Evolutionary conservation across 2,888 invertebrate genomes (phyloP).

Genomic region (Ferrisia virgata): DNA sequence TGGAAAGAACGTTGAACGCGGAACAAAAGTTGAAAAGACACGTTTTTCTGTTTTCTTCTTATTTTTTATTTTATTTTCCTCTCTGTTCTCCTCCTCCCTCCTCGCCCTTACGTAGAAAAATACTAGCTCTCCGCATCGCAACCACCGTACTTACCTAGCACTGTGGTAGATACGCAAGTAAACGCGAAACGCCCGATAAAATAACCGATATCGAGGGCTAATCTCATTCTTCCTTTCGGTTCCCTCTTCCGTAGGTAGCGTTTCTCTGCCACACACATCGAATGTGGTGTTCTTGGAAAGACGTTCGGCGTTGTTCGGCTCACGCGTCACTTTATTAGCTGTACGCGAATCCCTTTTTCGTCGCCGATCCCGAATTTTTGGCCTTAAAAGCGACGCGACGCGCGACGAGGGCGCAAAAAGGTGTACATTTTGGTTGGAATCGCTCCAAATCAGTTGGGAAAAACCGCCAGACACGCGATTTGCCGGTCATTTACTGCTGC

Average conservation of each 20-base stretch:
- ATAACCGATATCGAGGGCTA: constrained; percentile 36
- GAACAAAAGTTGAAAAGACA: constrained; percentile 9
- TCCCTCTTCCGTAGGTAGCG: background rate
- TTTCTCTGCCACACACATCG: background rate
- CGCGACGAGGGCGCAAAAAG: background rate
- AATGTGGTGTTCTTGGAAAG: background rate
- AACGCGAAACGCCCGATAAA: background rate
- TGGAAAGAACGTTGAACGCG: background rate
- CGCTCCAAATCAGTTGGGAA: constrained; percentile 39
- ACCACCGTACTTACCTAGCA: background rate
- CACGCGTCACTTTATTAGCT: constrained; percentile 18
- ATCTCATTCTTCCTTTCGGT: constrained; percentile 12
- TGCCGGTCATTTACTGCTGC: constrained; percentile 33
- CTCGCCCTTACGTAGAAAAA: background rate
- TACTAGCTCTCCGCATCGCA: background rate
- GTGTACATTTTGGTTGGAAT: constrained; percentile 34
- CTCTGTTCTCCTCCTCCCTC: too few relatives aligned
- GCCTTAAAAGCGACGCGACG: background rate
- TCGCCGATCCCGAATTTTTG: too few relatives aligned
- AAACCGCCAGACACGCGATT: constrained; percentile 43
- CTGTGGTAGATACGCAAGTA: background rate
- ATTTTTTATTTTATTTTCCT: too few relatives aligned
- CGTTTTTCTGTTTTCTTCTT: constrained; percentile 1
- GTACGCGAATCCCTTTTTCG: background rate
- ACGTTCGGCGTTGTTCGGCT: background rate